Evolutionary conservation across 2,888 invertebrate species (phyloP), one percentile per base, ranked within the genome.

Genomic region (Unio delphinus): DNA sequence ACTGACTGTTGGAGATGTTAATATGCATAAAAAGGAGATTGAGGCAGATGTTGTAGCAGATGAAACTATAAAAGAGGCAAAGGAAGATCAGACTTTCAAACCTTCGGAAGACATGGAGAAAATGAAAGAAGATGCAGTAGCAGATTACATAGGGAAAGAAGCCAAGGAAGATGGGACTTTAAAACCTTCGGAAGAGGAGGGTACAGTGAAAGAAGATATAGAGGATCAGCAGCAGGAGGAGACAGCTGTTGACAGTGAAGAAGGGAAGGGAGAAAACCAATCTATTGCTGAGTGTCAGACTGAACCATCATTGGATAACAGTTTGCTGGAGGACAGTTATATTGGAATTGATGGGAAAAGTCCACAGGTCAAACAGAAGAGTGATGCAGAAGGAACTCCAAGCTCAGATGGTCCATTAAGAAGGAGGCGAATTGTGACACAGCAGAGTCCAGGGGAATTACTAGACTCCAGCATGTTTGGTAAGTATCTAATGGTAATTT

Each of bases 21-120:
- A 54, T 54, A 57, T 60, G 28, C 55, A 59, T 61, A 55, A 66
- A 55, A 60, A 60, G 28, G 55, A 66, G 26, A 66, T 57, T 11
- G 61, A 57, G 61, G 61, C 55, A 54, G 61, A 54, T 7, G 66
- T 45, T 18, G 66, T 62, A 34, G 67, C 23, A 0, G 67, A 34
- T 11, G 54, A 67, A 26, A 55, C 15, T 15, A 61, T 34, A 4
- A 61, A 61, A 5, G 66, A 23, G 7, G 45, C 7, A 5, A 45
- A 61, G 5, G 62, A 67, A 15, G 61, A 11, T n/a, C 54, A 26
- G 61, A 55, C 54, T 28, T 23, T 60, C 6, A 66, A 60, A 20
- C 59, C 55, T 20, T 55, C 55, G 17, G 60, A 55, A 18, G 20
- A 54, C 26, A 28, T 55, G 54, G 55, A 57, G 59, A 60, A 59